Evolutionary conservation across 2,797 vertebrate genomes (phyloP), one percentile per base, ranked within the genome.

Genomic region (Monodelphis domestica): DNA sequence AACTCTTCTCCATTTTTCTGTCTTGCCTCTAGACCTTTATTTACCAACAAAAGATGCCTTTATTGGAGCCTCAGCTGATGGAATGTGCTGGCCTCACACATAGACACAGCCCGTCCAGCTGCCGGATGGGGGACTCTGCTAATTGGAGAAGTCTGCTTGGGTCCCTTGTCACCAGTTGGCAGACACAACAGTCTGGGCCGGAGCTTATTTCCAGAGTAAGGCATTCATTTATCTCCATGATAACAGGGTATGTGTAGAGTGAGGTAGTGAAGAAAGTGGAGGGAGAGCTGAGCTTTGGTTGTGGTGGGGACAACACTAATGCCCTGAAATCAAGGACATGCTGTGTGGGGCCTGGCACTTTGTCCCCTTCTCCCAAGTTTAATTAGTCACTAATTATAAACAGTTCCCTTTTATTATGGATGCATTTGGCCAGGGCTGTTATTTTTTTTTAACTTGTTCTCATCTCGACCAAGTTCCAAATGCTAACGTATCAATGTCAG

Each of bases 401-500:
- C 91, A 93, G 95, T 90, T 97, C 94, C 97, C 94, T 91, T 97
- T 96, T 97, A 97, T 95, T 98, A 96, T 96, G 95, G 96, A 97
- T 93, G 51, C 45, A 84, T 96, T 98, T 98, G 97, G 97, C 92
- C 96, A 95, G 45, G 0, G 0, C 63, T 21, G 2, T 95, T 59
- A 90, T 95, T 63, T 96, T 97, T 97, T 95, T 95, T 3, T 53
- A 95, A 90, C 94, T 95, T 93, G 33, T 92, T 98, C 96, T 97
- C 97, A 95, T 98, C 95, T 95, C 97, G 57, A 97, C 95, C 95
- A 94, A 92, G 95, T 97, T 98, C 97, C 97, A 98, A 98, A 98
- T 96, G 97, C 97, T 97, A 98, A 98, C 93, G 51, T 96, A 97
- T 98, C 98, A 98, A 96, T 98, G 98, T 98, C 98, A 98, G 98